Conservation (phyloP, 2,113 vertebrate species). For the Ammospiza nelsoni region DNA sequence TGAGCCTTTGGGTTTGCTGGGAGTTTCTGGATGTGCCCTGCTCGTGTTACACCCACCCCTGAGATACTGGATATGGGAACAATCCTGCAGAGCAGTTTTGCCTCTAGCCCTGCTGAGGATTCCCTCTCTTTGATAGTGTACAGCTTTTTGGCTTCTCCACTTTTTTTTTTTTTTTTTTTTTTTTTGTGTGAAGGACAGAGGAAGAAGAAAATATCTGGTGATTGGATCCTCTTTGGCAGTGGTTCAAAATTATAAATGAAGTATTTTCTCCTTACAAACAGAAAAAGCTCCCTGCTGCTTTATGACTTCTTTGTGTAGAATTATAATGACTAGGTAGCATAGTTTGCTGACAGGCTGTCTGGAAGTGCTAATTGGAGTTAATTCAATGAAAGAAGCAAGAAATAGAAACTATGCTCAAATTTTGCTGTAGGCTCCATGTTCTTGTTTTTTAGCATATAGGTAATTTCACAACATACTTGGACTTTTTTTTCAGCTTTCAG, state of each 20-base stretch:
- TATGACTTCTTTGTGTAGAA: background rate
- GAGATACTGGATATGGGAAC: fast-evolving
- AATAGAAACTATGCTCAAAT: background rate
- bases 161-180: too few species aligned
- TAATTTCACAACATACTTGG: background rate
- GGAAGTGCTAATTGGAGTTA: background rate
- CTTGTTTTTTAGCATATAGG: background rate
- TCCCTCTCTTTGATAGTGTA: background rate
- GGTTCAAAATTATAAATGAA: constrained; percentile 9
- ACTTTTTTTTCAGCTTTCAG: background rate
- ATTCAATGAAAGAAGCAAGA: background rate
- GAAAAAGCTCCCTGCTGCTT: background rate
- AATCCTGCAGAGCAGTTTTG: background rate
- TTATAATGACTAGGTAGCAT: background rate
- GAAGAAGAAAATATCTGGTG: background rate
- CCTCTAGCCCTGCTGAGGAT: background rate
- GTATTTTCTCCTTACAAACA: background rate
- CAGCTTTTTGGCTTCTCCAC: background rate
- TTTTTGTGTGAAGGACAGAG: background rate
- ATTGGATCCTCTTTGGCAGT: background rate
- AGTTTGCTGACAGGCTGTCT: background rate
- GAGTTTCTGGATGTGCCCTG: background rate
- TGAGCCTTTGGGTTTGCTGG: background rate
- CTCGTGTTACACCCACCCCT: background rate
- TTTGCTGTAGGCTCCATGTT: background rate